Evolutionary conservation across 2,888 invertebrate genomes (phyloP).

Genomic region (Pseudococcus jackbeardsleyi): DNA sequence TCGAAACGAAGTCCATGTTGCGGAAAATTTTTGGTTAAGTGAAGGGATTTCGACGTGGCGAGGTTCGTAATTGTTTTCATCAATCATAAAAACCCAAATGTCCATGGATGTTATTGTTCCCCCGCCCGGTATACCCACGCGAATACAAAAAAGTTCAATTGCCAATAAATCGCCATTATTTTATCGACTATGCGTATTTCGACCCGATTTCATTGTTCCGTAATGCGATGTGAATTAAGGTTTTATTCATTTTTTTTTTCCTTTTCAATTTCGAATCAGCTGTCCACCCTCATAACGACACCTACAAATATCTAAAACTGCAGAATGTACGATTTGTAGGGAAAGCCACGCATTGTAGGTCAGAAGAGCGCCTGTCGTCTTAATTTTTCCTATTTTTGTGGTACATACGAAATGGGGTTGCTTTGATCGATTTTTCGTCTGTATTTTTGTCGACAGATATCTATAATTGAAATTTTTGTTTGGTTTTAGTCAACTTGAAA

Average conservation of each 20-base stretch:
- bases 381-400: too few relatives aligned
- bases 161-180: constrained; percentile 37
- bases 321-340: too few relatives aligned
- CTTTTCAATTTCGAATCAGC: neutral
- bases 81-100: constrained; percentile 19
- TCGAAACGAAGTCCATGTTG: neutral
- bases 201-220: neutral
- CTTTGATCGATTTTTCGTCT: too few relatives aligned
- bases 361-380: too few relatives aligned
- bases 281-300: constrained; percentile 22
- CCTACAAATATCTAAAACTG: neutral
- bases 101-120: neutral
- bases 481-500: too few relatives aligned
- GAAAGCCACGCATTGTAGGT: too few relatives aligned
- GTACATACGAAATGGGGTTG: too few relatives aligned
- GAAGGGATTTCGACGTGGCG: neutral
- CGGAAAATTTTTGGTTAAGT: constrained; percentile 9
- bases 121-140: neutral
- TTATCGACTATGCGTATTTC: constrained; percentile 23
- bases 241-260: neutral
- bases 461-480: too few relatives aligned
- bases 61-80: constrained; percentile 6
- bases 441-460: too few relatives aligned
- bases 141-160: constrained; percentile 18
- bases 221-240: neutral